phyloP scores from a whole-genome alignment of 2,797 vertebrate genomes.

The Lepilemur septentrionalis region DNA sequence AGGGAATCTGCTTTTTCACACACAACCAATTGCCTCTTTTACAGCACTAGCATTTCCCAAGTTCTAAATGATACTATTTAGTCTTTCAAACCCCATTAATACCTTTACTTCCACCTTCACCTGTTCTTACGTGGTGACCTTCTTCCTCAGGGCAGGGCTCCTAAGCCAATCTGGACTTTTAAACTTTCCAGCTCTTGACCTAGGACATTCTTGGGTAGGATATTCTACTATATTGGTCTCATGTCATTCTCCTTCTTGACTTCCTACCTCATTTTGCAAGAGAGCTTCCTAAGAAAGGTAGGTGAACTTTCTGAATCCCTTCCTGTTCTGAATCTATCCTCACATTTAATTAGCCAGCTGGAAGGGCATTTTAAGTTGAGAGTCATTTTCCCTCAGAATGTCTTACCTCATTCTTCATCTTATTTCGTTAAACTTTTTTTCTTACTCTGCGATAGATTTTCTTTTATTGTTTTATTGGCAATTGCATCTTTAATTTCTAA shows the following conservation, averaged over 20 bases:
- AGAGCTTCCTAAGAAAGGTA: neutral
- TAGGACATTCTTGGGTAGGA: neutral
- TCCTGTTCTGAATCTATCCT: neutral
- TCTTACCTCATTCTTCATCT: neutral
- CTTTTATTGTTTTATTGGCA: neutral
- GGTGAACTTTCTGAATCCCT: neutral
- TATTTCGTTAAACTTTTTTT: neutral
- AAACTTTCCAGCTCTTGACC: neutral
- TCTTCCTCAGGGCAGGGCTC: neutral
- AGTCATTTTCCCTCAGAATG: neutral
- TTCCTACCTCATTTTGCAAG: neutral
- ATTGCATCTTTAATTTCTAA: constrained; percentile 15
- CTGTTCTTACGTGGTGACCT: neutral
- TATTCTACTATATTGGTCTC: neutral
- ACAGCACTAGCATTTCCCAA: neutral
- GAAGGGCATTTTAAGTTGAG: neutral
- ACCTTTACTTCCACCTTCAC: neutral
- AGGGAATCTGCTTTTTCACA: neutral
- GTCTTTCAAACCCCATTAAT: neutral
- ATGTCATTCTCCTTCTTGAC: neutral
- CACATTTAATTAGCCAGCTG: neutral
- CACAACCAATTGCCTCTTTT: neutral
- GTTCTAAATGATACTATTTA: neutral
- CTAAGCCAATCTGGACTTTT: neutral
- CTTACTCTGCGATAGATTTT: neutral